Evolutionary conservation across 2,113 vertebrate species (phyloP), one percentile per base, ranked within the genome.

Genomic region (Aegotheles bennettii): DNA sequence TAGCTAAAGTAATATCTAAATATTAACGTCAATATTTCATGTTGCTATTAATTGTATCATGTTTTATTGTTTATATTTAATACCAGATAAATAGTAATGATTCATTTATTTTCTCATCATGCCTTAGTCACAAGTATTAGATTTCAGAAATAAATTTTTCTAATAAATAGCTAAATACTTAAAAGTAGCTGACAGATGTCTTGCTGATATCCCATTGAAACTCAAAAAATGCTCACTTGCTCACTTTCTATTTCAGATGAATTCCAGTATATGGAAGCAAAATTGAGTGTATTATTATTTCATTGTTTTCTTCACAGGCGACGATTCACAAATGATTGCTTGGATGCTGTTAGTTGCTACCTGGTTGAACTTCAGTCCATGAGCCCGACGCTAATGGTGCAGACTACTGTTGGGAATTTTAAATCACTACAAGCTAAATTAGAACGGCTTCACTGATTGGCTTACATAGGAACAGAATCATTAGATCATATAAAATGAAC

Each of bases 321-420:
- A 56, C 97, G 98, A 50, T 99, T 99, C 95, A 99, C 99, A 24
- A 99, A 99, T 43, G 97, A 98, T 71, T 99, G 99, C 90, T 97
- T 99, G 78, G 99, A 99, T 96, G 99, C 99, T 86, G 98, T 99
- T 89, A 99, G 99, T 16, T 98, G 98, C 45, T 99, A 99, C 92
- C 98, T 99, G 36, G 99, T 99, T 91, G 99, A 99, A 96, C 98
- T 99, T 76, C 99, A 99, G 95, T 99, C 99, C 17, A 98, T 99
- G 96, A 99, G 98, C 76, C 99, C 99, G 0, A 99, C 98, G 10
- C 64, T 96, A 2, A 93, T 93, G n/a, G 98, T 99, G 71, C 99
- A 99, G 68, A 97, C 98, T 38, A 98, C 97, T 51, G 98, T 98
- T 42, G 98, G 98, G 42, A 99, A 99, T 97, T 99, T 99, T 93